phyloP scores from a whole-genome alignment of 1,140 invertebrate genomes.

The Frieseomelitta varia region DNA sequence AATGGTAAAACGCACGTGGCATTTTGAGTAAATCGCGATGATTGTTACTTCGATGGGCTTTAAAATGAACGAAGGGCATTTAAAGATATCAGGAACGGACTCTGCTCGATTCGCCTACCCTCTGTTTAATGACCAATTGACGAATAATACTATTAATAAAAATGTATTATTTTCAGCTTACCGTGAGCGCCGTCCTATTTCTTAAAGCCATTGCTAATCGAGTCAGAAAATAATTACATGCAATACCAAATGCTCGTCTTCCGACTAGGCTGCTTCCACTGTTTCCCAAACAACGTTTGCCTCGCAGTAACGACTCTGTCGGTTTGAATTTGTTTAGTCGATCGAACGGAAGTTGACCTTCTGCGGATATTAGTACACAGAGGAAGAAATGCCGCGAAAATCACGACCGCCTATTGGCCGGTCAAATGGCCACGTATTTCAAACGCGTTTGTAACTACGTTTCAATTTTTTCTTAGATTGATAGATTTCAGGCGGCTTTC shows the following conservation, averaged over 20 bases:
- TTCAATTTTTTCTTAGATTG: slow-evolving; percentile 8
- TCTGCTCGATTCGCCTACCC: background rate
- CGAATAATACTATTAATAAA: background rate
- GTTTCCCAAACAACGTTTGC: slow-evolving; percentile 50
- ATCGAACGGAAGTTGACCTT: slow-evolving; percentile 44
- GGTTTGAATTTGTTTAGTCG: slow-evolving; percentile 75
- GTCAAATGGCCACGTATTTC: background rate
- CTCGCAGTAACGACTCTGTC: slow-evolving; percentile 67
- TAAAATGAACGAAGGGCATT: slow-evolving; percentile 51
- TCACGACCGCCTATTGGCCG: background rate
- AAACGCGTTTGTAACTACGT: background rate
- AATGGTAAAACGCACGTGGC: background rate
- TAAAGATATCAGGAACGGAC: slow-evolving; percentile 62
- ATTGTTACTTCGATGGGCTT: background rate
- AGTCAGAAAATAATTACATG: background rate
- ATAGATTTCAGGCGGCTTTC: background rate
- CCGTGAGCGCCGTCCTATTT: slow-evolving; percentile 69
- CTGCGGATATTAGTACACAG: background rate
- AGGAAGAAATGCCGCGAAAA: slow-evolving; percentile 22
- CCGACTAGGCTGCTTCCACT: slow-evolving; percentile 23
- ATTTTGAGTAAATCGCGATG: too few species aligned
- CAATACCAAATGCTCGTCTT: slow-evolving; percentile 9
- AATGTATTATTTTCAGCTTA: slow-evolving; percentile 53
- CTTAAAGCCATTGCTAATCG: slow-evolving; percentile 72
- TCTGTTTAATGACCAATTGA: background rate